Base-by-base conservation (phyloP, 2,888 invertebrate species). In the Platynereis dumerilii region DNA sequence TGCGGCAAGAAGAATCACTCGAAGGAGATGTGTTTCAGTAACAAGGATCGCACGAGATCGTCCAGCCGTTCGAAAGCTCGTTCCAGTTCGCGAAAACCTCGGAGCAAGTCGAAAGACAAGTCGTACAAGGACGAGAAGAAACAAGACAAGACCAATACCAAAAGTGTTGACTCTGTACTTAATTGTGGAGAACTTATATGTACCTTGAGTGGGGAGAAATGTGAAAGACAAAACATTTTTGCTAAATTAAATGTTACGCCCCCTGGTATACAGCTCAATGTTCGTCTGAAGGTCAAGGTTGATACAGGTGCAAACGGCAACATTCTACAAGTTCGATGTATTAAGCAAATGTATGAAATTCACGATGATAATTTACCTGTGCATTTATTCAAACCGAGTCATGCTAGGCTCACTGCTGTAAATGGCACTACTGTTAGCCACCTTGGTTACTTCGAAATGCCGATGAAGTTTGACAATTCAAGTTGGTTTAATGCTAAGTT, bases 271-370 rank as follows among this genome's bases (percentile, higher is more conserved):
- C 3, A 55, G 5, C 7, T 34, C 5, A 10, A 26, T 17, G 55
- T 55, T 5, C 3, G 3, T 10, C 55, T 55, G n/a, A n/a, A 26
- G 17, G 26, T 27, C n/a, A 55, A 55, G 26, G 55, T 27, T 26
- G 55, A 55, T 26, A 55, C 55, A 26, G 55, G 55, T n/a, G 55
- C 55, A 10, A 22, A 55, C 10, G 55, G 55, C 24, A 55, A 10
- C n/a, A 55, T 27, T 27, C n/a, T 55, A 10, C 55, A 10, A 22
- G 5, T 27, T 3, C 24, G 55, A n/a, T 22, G 20, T 17, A 10
- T 52, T 5, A 24, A 52, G 7, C 52, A 52, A 17, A 22, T 52
- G 52, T 52, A 52, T 52, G 20, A 7, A 5, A 22, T 10, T 3
- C 17, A 3, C n/a, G 24, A 10, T 52, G 24, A 22, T 52, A 17